A percentile compares a stretch with the other conserved stretches of the same genome.
Conservation (phyloP, 2,888 invertebrate species). For the Formica aserva region DNA sequence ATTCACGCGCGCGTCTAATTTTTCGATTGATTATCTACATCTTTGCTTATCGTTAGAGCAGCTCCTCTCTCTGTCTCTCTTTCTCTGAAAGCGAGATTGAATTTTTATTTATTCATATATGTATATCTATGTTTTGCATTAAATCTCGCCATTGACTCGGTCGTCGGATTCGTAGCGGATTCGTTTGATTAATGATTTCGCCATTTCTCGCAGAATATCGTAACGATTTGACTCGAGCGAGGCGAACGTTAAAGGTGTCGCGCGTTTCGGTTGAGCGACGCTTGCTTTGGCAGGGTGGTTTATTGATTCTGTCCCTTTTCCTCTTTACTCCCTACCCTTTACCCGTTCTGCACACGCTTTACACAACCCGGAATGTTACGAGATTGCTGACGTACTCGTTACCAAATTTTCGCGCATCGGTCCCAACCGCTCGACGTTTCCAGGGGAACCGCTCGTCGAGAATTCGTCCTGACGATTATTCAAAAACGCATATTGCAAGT, state of each 20-base stretch:
- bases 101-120: conserved; percentile 26
- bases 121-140: not conserved
- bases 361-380: conserved; percentile 43
- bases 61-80: not conserved
- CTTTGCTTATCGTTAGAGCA: not conserved
- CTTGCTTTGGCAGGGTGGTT: conserved; percentile 52
- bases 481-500: not conserved
- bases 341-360: conserved; percentile 45
- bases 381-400: conserved; percentile 45
- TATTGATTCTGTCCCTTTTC: conserved; percentile 64
- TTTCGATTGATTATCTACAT: not conserved
- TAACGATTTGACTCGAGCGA: conserved; percentile 17
- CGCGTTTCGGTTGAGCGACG: conserved; percentile 47
- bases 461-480: not conserved
- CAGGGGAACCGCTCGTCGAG: conserved; percentile 12
- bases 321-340: conserved; percentile 53
- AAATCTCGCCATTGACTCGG: conserved; percentile 16
- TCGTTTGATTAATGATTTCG: conserved; percentile 45
- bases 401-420: conserved; percentile 38
- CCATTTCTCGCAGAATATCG: conserved; percentile 35
- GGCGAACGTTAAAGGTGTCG: conserved; percentile 49
- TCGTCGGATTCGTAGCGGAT: not conserved
- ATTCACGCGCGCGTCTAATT: not conserved
- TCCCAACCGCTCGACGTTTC: not conserved
- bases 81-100: not conserved